Evolutionary conservation across 2,797 vertebrate genomes (phyloP).

Genomic region (Nyctibius grandis): DNA sequence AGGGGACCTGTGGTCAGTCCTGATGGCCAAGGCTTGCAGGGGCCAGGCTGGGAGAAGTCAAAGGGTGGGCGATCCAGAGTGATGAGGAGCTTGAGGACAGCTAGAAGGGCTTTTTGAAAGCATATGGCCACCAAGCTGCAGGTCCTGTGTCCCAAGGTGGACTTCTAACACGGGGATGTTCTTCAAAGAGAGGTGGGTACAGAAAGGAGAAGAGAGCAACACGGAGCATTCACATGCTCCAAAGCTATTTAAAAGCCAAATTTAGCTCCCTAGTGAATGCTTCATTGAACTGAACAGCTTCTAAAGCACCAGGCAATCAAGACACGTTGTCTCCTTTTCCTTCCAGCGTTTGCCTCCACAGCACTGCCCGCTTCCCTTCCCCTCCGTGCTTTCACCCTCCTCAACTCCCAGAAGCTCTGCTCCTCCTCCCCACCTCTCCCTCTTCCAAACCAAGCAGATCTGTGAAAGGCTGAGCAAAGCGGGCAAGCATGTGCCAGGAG

Average conservation of each 20-base stretch:
- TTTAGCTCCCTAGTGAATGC: background rate
- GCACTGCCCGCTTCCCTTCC: background rate
- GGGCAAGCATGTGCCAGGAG: background rate
- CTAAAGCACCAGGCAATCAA: background rate
- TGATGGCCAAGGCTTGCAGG: fast-evolving
- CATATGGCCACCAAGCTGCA: background rate
- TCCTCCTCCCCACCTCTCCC: background rate
- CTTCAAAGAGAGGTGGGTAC: background rate
- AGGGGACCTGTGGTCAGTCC: background rate
- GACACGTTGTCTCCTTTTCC: background rate
- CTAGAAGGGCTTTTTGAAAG: background rate
- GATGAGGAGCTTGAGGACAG: background rate
- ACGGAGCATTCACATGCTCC: background rate
- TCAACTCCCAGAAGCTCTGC: background rate
- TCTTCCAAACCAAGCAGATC: background rate
- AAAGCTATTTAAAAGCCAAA: constrained; percentile 1
- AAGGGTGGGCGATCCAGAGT: background rate
- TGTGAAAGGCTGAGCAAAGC: background rate
- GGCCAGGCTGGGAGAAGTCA: background rate
- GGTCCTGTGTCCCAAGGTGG: background rate
- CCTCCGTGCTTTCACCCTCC: background rate
- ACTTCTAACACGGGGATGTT: background rate
- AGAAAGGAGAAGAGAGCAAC: background rate
- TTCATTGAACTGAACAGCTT: background rate
- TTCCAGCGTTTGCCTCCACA: background rate